Evolutionary conservation across 2,888 invertebrate species (phyloP), one percentile per base, ranked within the genome.

Genomic region (Polia nebulosa): DNA sequence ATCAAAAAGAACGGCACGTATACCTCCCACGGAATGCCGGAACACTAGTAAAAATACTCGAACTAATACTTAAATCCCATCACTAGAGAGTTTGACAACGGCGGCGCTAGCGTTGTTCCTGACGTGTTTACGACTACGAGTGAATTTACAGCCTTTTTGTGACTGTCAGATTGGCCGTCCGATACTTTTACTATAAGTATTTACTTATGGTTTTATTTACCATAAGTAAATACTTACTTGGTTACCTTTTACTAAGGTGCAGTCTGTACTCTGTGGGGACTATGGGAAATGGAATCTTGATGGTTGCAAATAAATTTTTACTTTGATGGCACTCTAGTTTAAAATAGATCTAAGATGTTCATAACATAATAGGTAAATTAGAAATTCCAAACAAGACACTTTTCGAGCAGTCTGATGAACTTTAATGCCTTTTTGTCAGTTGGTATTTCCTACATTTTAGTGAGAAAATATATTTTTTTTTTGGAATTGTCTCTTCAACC

Each of bases 71-170:
- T 47, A 47, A 68, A 39, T 52, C 45, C 62, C 77, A 78, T 73
- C 85, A 71, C 82, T 79, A 84, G 49, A 77, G 34, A 72, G 67
- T 81, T 75, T 73, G 76, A 80, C 80, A 79, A 53, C 62, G 34
- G 56, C 63, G 55, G 60, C 70, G 64, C 70, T 72, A 63, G 77
- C 72, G 65, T 61, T 80, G 85, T 61, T 70, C 34, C 61, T 81
- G 88, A 87, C 85, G 85, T 85, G 85, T 88, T 88, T 88, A 88
- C 87, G 84, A 81, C 73, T 82, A 17, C 63, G 65, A 66, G 67
- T 53, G 74, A 81, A 85, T 84, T 86, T 85, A 84, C 81, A 72
- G 70, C 82, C 79, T 67, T 81, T 86, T 81, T 79, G 81, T 81
- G 69, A 82, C 77, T 82, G 82, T 84, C 83, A 73, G 77, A 87